A percentile compares a stretch with the other conserved stretches of the same genome.
phyloP scores from a whole-genome alignment of 2,113 vertebrate genomes.

The Hippoglossus stenolepis region DNA sequence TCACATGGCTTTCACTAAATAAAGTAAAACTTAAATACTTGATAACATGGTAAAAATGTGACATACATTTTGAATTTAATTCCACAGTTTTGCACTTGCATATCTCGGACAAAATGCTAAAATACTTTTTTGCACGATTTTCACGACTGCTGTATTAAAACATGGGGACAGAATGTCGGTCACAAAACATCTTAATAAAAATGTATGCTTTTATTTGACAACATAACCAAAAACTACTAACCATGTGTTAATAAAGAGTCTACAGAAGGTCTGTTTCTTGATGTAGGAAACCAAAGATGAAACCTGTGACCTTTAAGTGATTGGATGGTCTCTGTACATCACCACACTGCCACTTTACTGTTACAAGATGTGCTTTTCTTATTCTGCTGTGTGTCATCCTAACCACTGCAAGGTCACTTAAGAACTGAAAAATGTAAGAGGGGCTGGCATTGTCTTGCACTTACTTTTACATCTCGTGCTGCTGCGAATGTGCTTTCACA shows the following conservation, averaged over 20 bases:
- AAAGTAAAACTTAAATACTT: not conserved
- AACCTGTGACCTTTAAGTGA: slow-evolving; percentile 17
- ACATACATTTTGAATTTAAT: too few relatives aligned
- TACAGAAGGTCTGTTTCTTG: not conserved
- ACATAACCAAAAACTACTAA: not conserved
- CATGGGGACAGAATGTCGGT: too few relatives aligned
- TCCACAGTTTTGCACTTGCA: not conserved
- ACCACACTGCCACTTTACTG: slow-evolving; percentile 12
- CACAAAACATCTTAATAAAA: too few relatives aligned
- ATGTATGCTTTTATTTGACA: not conserved
- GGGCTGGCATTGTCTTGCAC: slow-evolving; percentile 17
- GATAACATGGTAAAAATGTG: too few relatives aligned
- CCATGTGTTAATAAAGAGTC: not conserved
- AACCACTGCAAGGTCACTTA: slow-evolving; percentile 22
- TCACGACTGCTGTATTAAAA: too few relatives aligned
- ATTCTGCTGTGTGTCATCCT: slow-evolving; percentile 9
- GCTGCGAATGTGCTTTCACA: slow-evolving; percentile 39
- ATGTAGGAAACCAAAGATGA: not conserved
- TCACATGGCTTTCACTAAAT: not conserved
- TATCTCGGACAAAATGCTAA: too few relatives aligned
- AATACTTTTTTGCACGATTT: too few relatives aligned
- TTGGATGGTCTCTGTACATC: not conserved
- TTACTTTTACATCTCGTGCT: slow-evolving; percentile 22
- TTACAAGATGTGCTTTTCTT: slow-evolving; percentile 14
- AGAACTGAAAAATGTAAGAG: slow-evolving; percentile 13